Conservation (phyloP, 2,113 vertebrate species). For the Strix aluco region DNA sequence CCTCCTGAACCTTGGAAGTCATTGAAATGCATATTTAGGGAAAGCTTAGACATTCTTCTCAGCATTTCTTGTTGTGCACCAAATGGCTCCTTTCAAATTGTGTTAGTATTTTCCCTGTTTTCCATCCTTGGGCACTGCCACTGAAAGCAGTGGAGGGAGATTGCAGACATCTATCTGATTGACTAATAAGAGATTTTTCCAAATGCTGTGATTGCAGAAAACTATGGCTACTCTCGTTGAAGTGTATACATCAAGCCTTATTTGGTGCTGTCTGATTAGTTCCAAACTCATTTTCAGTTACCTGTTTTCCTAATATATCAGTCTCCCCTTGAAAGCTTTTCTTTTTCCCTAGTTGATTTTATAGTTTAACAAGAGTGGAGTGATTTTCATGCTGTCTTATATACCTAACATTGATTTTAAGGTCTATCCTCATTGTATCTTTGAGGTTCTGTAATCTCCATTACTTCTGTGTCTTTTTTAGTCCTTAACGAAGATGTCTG, state of each 20-base stretch:
- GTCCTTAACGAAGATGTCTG: not conserved
- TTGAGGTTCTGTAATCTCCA: not conserved
- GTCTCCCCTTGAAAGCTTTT: not conserved
- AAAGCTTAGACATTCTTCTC: not conserved
- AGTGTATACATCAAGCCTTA: not conserved
- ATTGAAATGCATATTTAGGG: conserved; percentile 28
- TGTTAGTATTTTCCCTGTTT: not conserved
- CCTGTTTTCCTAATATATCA: not conserved
- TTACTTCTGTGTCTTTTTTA: not conserved
- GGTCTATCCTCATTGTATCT: not conserved
- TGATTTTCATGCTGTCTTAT: not conserved
- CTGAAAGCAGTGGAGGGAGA: not conserved
- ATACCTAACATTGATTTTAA: not conserved
- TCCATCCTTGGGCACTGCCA: not conserved
- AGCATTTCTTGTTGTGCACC: not conserved
- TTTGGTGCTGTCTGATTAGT: not conserved
- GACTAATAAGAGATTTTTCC: not conserved
- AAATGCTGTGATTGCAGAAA: not conserved
- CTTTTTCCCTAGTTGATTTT: not conserved
- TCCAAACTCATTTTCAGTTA: not conserved
- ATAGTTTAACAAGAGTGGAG: not conserved
- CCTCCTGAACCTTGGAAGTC: conserved; percentile 49
- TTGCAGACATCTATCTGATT: not conserved
- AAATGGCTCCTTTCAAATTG: not conserved
- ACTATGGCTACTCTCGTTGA: not conserved